Percentiles rank a stretch among this genome's conserved stretches.
Conservation (phyloP, 2,797 vertebrate species). For the Bryconaethiops microstoma region DNA sequence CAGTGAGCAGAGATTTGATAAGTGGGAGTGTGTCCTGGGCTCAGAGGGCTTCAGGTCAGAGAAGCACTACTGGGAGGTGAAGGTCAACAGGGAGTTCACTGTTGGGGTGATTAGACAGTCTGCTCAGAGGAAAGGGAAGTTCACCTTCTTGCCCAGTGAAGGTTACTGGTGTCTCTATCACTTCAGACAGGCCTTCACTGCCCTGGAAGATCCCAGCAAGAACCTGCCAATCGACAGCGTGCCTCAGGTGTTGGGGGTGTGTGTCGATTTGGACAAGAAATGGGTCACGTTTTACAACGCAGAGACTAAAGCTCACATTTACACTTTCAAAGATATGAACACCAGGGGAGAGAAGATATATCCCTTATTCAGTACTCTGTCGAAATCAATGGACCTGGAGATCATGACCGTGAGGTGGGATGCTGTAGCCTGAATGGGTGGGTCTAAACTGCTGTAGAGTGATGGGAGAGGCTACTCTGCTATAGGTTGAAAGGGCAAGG, state of each 20-base stretch:
- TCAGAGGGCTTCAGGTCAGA: slow-evolving; percentile 25
- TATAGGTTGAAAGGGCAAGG: too few relatives aligned
- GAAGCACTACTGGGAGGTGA: slow-evolving; percentile 41
- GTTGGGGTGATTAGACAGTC: slow-evolving; percentile 25
- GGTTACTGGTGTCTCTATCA: slow-evolving; percentile 44
- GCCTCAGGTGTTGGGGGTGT: slow-evolving; percentile 19
- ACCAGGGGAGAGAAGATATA: slow-evolving; percentile 7
- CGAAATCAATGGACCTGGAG: slow-evolving; percentile 14
- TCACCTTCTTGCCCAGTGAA: slow-evolving; percentile 15
- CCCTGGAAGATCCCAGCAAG: slow-evolving; percentile 5
- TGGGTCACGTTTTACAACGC: slow-evolving; percentile 38
- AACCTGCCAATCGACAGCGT: background rate
- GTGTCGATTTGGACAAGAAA: slow-evolving; percentile 28
- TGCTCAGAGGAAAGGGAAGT: slow-evolving; percentile 11
- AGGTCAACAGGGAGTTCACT: slow-evolving; percentile 36
- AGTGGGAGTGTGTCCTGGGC: slow-evolving; percentile 18
- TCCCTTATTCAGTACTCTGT: slow-evolving; percentile 29
- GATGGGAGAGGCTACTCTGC: too few relatives aligned
- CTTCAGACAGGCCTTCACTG: slow-evolving; percentile 27
- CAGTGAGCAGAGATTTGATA: slow-evolving; percentile 15
- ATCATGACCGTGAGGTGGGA: slow-evolving; percentile 1
- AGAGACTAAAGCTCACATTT: slow-evolving; percentile 20
- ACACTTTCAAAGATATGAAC: slow-evolving; percentile 33
- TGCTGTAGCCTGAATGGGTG: too few relatives aligned
- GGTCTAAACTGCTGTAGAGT: too few relatives aligned